Evolutionary conservation across 2,797 vertebrate species (phyloP), one percentile per base, ranked within the genome.

Genomic region (Acomys russatus): DNA sequence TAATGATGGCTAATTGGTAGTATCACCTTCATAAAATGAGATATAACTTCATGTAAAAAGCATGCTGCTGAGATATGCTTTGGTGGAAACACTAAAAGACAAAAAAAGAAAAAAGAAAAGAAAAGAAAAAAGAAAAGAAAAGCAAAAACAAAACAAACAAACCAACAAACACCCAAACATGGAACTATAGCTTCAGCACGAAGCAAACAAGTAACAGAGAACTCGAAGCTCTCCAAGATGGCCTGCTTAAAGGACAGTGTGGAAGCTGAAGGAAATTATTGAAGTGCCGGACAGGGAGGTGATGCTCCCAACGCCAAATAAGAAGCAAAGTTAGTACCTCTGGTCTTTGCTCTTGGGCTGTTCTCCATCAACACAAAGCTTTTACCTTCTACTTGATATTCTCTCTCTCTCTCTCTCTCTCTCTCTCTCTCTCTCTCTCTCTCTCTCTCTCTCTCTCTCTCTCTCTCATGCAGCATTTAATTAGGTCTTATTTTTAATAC

Each of bases 401-500:
- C 5, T 64, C 56, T 94, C 33, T 96, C 79, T 59, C 92, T 85
- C 59, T 28, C 78, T 64, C 56, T 94, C 33, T 96, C 79, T 59
- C 92, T 85, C 59, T 28, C 78, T 64, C 56, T 94, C 33, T 96
- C 79, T 59, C 92, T 85, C 56, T n/a, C n/a, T n/a, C 44, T 44
- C 44, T 44, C 44, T 44, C 44, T 44, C 5, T 92, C 23, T 73
- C 17, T 71, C 38, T 70, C 44, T 64, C 56, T 94, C 33, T 96
- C 79, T 59, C 92, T 85, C 59, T 28, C 78, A 4, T 33, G 49
- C 7, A 71, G 15, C 25, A 73, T 73, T 91, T 87, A 90, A 64
- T 28, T 7, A 85, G 49, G 30, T 77, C 73, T 95, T 95, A 68
- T 44, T 85, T 86, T 91, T 63, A 90, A 93, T 91, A 74, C 78